Evolutionary conservation across 2,113 vertebrate species (phyloP).

Genomic region (Bucco capensis): DNA sequence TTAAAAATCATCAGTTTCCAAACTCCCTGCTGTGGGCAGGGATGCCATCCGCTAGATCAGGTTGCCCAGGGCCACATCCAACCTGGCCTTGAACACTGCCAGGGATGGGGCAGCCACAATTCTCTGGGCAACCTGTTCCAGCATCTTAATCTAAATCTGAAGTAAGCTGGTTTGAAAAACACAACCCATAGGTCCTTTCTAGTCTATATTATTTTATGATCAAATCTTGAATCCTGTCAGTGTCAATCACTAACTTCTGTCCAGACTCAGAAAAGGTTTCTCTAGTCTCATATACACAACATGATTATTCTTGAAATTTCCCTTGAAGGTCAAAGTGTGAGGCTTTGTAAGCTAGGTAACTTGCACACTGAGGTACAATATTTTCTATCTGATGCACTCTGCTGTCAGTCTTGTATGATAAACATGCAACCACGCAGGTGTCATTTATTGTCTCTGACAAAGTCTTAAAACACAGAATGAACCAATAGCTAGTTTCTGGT

Average conservation of each 20-base stretch:
- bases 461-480: neutral
- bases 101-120: no score
- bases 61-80: no score
- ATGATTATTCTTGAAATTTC: neutral
- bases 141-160: neutral
- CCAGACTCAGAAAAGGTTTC: neutral
- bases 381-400: neutral
- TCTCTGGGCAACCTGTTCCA: no score
- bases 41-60: no score
- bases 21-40: no score
- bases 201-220: neutral
- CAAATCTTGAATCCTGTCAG: neutral
- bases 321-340: neutral
- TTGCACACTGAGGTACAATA: accelerated
- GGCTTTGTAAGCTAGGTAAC: neutral
- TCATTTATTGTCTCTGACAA: neutral
- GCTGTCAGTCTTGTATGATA: neutral
- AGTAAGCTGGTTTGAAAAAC: neutral
- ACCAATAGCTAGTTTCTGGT: accelerated
- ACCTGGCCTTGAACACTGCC: no score
- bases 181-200: neutral
- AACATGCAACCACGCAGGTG: neutral
- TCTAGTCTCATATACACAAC: neutral
- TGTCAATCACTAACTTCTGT: neutral
- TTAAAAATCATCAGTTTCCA: no score